Base-by-base conservation (phyloP, 2,888 invertebrate species). In the Oscheius sp. region DNA sequence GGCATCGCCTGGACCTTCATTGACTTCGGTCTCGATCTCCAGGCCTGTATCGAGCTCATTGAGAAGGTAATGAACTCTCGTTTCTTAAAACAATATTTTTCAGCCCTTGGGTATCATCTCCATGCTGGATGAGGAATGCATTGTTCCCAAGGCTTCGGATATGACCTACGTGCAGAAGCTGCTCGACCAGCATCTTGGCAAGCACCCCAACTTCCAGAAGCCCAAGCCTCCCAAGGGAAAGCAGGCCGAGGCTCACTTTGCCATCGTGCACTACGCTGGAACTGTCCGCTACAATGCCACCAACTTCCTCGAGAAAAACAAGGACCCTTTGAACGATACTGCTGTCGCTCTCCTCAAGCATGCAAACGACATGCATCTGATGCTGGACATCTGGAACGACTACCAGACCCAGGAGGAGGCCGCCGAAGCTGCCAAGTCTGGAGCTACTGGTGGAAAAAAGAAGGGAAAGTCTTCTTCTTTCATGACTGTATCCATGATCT, bases 51-150 rank as follows among this genome's bases (percentile, higher is more conserved):
- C 92, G 95, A 96, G 91, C 92, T 96, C 89, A 95, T 95, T 90
- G 95, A 95, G 92, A 95, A 95, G 94, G 95, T 80, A 62, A 2
- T 5, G 1, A 11, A 42, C 2, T 47, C 21, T 47, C 13, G 2
- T 2, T 32, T 1, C 29, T 10, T 32, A 35, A n/a, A n/a, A 59
- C 32, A 10, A 9, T 42, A 42, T 51, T 32, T 76, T 85, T 47
- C 74, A 97, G 98, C 99, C 99, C 90, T 96, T 99, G 96, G 99
- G 99, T 94, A 96, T 99, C 93, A 93, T 99, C 92, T 98, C 98
- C 92, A 99, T 99, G 92, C 95, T 99, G 93, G 99, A 99, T 92
- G 99, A 99, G 94, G 99, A 99, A 93, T 97, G 96, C 95, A 98
- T 99, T 96, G 99, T 99, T 94, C 99, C 99, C 91, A 99, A 99